Conservation (phyloP, 2,797 vertebrate genomes). For the Morelia viridis region DNA sequence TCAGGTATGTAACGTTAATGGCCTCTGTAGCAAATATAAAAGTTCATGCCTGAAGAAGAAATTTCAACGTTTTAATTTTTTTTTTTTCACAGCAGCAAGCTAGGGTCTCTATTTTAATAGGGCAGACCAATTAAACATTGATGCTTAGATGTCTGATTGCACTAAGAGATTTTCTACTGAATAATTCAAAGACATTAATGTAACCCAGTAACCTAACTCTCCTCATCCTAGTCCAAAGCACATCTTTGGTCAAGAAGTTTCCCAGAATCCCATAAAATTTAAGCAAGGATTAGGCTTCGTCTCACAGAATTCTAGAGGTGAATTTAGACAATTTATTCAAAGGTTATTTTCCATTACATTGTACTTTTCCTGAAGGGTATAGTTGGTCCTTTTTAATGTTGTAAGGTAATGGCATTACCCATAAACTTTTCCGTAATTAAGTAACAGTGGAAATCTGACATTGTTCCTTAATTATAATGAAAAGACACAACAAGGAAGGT, state of each 20-base stretch:
- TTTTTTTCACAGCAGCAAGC: background rate
- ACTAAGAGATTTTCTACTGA: background rate
- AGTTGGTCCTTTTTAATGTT: background rate
- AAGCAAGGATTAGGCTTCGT: background rate
- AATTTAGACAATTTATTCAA: conserved; percentile 20
- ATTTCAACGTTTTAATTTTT: background rate
- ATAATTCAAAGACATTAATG: background rate
- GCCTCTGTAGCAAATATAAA: background rate
- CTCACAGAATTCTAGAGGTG: background rate
- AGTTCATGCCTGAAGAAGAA: background rate
- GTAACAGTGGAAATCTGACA: background rate
- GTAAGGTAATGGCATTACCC: background rate
- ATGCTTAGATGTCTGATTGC: background rate
- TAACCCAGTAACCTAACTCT: background rate
- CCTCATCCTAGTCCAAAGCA: background rate
- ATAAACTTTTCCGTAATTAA: conserved; percentile 14
- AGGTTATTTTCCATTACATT: conserved; percentile 6
- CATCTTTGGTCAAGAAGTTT: background rate
- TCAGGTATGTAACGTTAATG: background rate
- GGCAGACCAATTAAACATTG: conserved; percentile 1
- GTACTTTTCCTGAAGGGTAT: background rate
- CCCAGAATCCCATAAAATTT: background rate
- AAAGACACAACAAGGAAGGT: background rate
- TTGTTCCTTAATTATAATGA: conserved; percentile 16
- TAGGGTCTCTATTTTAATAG: background rate